phyloP scores from a whole-genome alignment of 2,797 vertebrate species.

The Rhabdomys pumilio region DNA sequence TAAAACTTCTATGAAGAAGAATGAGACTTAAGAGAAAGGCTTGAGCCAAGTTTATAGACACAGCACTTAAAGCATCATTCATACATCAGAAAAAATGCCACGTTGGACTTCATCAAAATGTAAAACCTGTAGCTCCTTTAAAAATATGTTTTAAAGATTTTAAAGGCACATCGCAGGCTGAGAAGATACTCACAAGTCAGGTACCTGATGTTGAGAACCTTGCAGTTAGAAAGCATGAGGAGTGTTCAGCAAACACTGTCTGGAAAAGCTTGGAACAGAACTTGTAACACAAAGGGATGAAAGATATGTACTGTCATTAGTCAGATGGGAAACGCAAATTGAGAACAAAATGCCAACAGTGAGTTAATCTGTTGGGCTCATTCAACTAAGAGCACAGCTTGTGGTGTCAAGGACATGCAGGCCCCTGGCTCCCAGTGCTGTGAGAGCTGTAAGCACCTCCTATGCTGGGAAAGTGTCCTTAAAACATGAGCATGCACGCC shows the following conservation, averaged over 20 bases:
- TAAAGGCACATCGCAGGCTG: conserved; percentile 40
- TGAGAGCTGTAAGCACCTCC: not conserved
- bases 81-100: not conserved
- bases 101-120: conserved; percentile 42
- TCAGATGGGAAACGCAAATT: conserved; percentile 6
- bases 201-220: conserved; percentile 3
- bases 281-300: not conserved
- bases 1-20: conserved; percentile 27
- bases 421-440: not conserved
- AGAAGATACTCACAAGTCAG: not conserved
- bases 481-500: not conserved
- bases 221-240: conserved; percentile 1
- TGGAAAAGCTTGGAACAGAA: conserved; percentile 45
- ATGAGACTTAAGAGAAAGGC: conserved; percentile 3
- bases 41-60: conserved; percentile 20
- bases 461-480: not conserved
- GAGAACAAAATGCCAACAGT: conserved; percentile 15
- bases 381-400: conserved; percentile 22
- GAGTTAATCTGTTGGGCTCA: not conserved
- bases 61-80: not conserved
- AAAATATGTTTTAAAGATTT: conserved; percentile 24
- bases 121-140: conserved; percentile 50
- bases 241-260: not conserved
- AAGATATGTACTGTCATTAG: not conserved
- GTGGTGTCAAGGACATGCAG: not conserved